These are phyloP conservation scores for Eriocheir sinensis DNA, from an alignment of 1,140 invertebrate species.

Conservation along the genomic window DNA sequence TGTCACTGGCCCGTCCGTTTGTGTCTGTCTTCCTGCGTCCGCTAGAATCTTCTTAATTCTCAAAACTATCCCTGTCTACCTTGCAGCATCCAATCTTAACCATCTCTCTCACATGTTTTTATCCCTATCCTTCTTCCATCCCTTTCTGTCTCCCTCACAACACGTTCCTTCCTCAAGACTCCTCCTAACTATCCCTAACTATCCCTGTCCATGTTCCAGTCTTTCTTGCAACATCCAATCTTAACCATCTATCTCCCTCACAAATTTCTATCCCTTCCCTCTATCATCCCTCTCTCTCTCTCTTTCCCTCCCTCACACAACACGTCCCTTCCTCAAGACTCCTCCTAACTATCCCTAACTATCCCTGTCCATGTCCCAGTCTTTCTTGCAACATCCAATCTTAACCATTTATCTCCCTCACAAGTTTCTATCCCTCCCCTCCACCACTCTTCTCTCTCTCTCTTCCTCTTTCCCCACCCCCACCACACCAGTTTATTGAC, in stretches of 20 bases:
- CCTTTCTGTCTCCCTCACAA: background rate
- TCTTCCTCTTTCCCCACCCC: background rate
- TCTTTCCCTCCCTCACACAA: background rate
- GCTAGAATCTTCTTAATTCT: too few species aligned
- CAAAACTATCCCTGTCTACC: background rate
- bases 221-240: too few species aligned
- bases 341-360: background rate
- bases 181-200: background rate
- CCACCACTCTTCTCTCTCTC: slow-evolving; percentile 46
- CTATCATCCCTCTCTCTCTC: too few species aligned
- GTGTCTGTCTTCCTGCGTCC: too few species aligned
- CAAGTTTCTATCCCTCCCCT: slow-evolving; percentile 39
- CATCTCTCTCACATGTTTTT: background rate
- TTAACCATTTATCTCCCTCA: slow-evolving; percentile 36
- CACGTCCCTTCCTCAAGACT: background rate
- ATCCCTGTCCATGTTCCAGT: too few species aligned
- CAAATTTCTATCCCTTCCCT: too few species aligned
- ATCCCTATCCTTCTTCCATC: too few species aligned
- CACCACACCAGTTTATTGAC: background rate
- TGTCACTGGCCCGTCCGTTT: too few species aligned
- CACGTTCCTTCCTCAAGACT: background rate
- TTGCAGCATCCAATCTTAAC: too few species aligned
- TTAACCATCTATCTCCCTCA: too few species aligned
- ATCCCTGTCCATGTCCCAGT: too few species aligned
- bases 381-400: too few species aligned